Percentiles rank a stretch among this genome's conserved stretches.
Conservation (phyloP, 2,797 vertebrate species). For the Anguilla anguilla region DNA sequence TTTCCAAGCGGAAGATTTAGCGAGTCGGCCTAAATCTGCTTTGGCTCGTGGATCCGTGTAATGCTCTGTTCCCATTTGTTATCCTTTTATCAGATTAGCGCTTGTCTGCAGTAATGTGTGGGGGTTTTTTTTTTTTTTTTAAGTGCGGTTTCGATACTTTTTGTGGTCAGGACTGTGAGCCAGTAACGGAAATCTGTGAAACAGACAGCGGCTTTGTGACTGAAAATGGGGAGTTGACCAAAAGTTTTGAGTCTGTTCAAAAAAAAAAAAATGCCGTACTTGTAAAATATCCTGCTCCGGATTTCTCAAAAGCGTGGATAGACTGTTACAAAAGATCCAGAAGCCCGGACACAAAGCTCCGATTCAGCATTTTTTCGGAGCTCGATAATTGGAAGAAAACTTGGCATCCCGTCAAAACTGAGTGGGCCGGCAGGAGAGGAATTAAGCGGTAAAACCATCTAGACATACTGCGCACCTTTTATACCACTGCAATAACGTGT, state of each 20-base stretch:
- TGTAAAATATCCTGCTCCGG: not conserved
- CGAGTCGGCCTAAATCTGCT: not conserved
- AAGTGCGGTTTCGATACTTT: constrained; percentile 57
- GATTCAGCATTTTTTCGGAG: not conserved
- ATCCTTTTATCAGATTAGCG: constrained; percentile 25
- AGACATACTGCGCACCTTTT: no score
- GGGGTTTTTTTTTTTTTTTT: constrained; percentile 14
- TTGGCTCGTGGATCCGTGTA: not conserved
- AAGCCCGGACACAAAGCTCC: not conserved
- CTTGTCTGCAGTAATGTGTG: constrained; percentile 46
- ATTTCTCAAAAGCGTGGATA: not conserved
- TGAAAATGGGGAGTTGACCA: constrained; percentile 69
- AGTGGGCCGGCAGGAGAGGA: not conserved
- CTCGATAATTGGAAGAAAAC: not conserved
- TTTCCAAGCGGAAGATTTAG: not conserved
- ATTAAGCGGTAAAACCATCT: not conserved
- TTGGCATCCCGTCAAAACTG: not conserved
- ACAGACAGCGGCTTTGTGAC: constrained; percentile 64
- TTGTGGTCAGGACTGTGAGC: constrained; percentile 55
- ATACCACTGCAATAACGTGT: no score
- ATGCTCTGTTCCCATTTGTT: constrained; percentile 56
- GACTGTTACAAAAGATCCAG: not conserved
- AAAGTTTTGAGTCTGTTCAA: constrained; percentile 2
- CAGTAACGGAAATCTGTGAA: constrained; percentile 61
- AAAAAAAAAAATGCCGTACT: not conserved